A percentile compares a stretch with the other conserved stretches of the same genome.
These are phyloP conservation scores for Phalera bucephala DNA, from an alignment of 2,888 invertebrate species.

Conservation along the genomic window DNA sequence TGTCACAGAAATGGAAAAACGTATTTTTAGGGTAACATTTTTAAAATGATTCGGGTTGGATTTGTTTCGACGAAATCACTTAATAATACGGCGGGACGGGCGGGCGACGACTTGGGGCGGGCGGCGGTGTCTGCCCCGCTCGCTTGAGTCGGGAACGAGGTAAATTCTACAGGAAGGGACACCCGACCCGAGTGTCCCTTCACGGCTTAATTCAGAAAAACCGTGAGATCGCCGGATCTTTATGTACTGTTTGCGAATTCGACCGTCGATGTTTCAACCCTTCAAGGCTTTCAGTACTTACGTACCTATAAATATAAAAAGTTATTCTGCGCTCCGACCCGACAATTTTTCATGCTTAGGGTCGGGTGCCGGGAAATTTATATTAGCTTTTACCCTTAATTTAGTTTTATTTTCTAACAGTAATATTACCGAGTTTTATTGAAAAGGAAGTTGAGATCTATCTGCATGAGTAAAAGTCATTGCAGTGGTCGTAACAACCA, in stretches of 20 bases:
- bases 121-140: slow-evolving; percentile 1
- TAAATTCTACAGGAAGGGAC: slow-evolving; percentile 56
- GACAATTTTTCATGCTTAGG: slow-evolving; percentile 51
- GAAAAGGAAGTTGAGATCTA: too few species aligned
- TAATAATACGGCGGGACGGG: slow-evolving; percentile 58
- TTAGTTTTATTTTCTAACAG: slow-evolving; percentile 30
- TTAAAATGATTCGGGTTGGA: slow-evolving; percentile 50
- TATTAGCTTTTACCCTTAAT: slow-evolving; percentile 40
- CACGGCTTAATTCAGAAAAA: slow-evolving; percentile 74
- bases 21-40: slow-evolving; percentile 43
- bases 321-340: slow-evolving; percentile 53
- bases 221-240: slow-evolving; percentile 69
- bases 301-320: slow-evolving; percentile 59
- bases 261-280: slow-evolving; percentile 70
- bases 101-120: slow-evolving; percentile 16
- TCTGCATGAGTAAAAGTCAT: slow-evolving; percentile 20
- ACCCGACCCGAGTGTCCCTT: slow-evolving; percentile 63
- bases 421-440: slow-evolving; percentile 33
- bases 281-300: slow-evolving; percentile 41
- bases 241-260: slow-evolving; percentile 74
- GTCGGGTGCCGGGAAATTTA: slow-evolving; percentile 40
- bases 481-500: too few species aligned
- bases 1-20: slow-evolving; percentile 42
- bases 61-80: slow-evolving; percentile 67
- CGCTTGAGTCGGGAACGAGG: slow-evolving; percentile 35